These are phyloP conservation scores for Caenorhabditis japonica DNA, from an alignment of 2,888 invertebrate species.

Conservation along the genomic window DNA sequence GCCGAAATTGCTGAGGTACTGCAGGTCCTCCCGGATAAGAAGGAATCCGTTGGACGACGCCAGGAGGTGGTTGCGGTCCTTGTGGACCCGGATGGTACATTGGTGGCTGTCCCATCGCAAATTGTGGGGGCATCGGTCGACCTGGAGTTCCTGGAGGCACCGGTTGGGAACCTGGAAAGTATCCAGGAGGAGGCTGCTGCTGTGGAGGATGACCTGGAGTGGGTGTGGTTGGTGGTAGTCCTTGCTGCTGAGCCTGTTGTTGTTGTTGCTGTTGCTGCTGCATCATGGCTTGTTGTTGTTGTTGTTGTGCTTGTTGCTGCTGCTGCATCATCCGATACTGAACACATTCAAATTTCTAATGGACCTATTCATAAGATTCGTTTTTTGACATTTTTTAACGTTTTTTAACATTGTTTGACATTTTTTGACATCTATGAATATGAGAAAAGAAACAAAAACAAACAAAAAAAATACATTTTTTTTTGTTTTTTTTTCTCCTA, in stretches of 20 bases:
- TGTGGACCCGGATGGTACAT: conserved; percentile 37
- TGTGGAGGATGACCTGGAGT: conserved; percentile 14
- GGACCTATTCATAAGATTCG: too few relatives aligned
- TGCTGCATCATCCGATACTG: neutral
- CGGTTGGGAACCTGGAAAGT: conserved; percentile 19
- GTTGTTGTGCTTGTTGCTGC: conserved; percentile 12
- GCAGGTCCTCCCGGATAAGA: conserved; percentile 31
- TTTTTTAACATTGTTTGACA: too few relatives aligned
- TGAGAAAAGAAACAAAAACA: too few relatives aligned
- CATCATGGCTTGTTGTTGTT: conserved; percentile 1
- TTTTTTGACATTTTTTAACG: too few relatives aligned
- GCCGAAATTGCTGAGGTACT: conserved; percentile 22
- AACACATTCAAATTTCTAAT: too few relatives aligned
- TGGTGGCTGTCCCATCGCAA: conserved; percentile 29
- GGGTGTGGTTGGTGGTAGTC: conserved; percentile 41
- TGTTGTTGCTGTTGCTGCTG: conserved; percentile 44
- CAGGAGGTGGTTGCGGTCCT: conserved; percentile 34
- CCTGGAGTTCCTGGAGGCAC: conserved; percentile 48
- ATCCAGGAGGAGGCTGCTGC: conserved; percentile 8
- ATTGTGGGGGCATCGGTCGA: conserved; percentile 27
- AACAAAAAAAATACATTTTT: too few relatives aligned
- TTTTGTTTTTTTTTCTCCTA: too few relatives aligned
- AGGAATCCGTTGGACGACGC: conserved; percentile 41
- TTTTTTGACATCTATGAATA: too few relatives aligned
- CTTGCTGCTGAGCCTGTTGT: conserved; percentile 22